Conservation (phyloP, 2,113 vertebrate genomes). For the Garra rufa region DNA sequence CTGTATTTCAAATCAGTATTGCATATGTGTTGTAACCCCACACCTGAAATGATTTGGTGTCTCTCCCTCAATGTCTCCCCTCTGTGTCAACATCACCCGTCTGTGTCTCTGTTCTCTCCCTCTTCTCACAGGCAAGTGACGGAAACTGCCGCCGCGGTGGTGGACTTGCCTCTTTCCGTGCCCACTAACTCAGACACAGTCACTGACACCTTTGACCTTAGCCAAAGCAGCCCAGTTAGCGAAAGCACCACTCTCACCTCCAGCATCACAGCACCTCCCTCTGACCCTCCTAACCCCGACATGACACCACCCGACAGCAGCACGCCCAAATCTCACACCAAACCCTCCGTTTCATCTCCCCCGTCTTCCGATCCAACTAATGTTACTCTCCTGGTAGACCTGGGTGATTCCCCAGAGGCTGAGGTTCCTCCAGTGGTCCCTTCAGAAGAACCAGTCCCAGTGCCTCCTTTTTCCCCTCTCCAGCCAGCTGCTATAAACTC, state of each 20-base stretch:
- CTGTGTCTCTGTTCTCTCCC: constrained; percentile 87
- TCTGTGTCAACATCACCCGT: constrained; percentile 75
- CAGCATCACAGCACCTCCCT: constrained; percentile 85
- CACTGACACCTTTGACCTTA: constrained; percentile 93
- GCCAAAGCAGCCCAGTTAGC: constrained; percentile 96
- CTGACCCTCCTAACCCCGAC: constrained; percentile 75
- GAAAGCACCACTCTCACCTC: constrained; percentile 95
- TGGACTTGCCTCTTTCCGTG: constrained; percentile 95
- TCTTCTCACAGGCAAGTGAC: constrained; percentile 89
- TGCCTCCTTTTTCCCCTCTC: background rate
- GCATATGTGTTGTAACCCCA: background rate
- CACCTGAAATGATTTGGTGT: constrained; percentile 21
- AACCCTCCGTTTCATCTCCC: constrained; percentile 53
- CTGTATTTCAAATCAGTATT: constrained; percentile 11
- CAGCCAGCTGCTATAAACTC: constrained; percentile 68
- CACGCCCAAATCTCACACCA: constrained; percentile 70
- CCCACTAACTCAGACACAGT: constrained; percentile 96
- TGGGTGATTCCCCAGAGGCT: constrained; percentile 68
- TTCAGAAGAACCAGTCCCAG: constrained; percentile 57
- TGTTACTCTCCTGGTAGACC: constrained; percentile 88
- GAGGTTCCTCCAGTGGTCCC: constrained; percentile 65
- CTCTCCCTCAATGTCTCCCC: constrained; percentile 39
- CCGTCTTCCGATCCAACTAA: constrained; percentile 49
- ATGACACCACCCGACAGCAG: constrained; percentile 54
- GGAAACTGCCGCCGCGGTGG: constrained; percentile 85